Conservation (phyloP, 2,888 invertebrate genomes). For the Lumbricus terrestris region DNA sequence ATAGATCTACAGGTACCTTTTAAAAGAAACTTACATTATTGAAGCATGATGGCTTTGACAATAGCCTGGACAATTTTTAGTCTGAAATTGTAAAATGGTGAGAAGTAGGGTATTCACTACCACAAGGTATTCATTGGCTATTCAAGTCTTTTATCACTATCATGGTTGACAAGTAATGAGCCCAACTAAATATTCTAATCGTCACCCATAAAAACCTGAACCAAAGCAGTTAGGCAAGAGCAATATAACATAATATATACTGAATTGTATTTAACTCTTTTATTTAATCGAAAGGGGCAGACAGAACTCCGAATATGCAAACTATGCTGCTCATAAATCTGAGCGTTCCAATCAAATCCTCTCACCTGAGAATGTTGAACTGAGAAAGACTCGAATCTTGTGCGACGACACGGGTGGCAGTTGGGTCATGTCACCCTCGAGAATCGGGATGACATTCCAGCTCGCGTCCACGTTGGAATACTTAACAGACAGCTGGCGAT, state of each 20-base stretch:
- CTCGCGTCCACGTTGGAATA: slow-evolving; percentile 16
- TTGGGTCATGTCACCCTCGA: slow-evolving; percentile 26
- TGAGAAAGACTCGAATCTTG: slow-evolving; percentile 38
- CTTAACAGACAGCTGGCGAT: slow-evolving; percentile 18
- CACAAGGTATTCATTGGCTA: not conserved
- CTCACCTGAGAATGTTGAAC: slow-evolving; percentile 42
- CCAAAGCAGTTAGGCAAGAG: not conserved
- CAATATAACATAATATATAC: not conserved
- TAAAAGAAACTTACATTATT: not conserved
- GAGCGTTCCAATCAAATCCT: not conserved
- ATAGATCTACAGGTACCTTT: not conserved
- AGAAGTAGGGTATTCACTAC: not conserved
- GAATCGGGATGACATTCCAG: slow-evolving; percentile 11
- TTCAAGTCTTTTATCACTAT: not conserved
- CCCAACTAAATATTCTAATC: not conserved
- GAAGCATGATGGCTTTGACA: not conserved
- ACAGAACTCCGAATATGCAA: too few species aligned
- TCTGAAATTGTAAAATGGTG: not conserved
- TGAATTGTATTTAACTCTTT: too few species aligned
- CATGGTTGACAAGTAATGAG: not conserved
- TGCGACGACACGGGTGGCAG: slow-evolving; percentile 34
- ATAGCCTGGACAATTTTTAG: not conserved
- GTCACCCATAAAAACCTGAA: not conserved
- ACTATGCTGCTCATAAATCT: not conserved
- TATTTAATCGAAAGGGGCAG: too few species aligned